Conservation (phyloP, 2,797 vertebrate species). For the Streptopelia turtur region DNA sequence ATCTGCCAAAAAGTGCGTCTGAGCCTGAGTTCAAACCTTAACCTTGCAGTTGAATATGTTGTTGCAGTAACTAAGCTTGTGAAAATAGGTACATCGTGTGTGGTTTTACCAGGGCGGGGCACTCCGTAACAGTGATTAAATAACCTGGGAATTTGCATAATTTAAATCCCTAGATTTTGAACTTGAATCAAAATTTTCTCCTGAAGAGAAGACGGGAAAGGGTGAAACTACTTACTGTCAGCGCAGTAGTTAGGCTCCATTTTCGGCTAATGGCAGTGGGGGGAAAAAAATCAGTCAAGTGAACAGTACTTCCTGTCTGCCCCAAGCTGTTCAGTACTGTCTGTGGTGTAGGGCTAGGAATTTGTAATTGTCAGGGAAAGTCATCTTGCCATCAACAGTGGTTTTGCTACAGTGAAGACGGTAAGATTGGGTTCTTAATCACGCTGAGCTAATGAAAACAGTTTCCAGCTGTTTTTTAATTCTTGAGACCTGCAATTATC, state of each 20-base stretch:
- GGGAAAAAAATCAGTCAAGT: accelerated
- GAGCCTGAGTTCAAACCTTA: background rate
- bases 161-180: background rate
- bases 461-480: background rate
- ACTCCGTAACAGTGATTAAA: background rate
- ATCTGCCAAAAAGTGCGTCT: background rate
- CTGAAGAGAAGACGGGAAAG: background rate
- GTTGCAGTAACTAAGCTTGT: background rate
- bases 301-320: background rate
- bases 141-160: background rate
- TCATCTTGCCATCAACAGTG: background rate
- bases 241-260: background rate
- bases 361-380: background rate
- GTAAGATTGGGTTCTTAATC: background rate
- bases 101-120: background rate
- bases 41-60: background rate
- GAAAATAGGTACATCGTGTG: background rate
- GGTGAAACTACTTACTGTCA: background rate
- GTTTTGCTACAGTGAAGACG: background rate
- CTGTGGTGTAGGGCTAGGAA: background rate
- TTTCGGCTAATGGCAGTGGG: background rate
- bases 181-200: background rate
- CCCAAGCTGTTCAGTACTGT: accelerated
- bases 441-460: background rate
- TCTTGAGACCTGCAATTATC: background rate